Evolutionary conservation across 1,140 invertebrate species (phyloP).

Genomic region (Carposina sasakii): DNA sequence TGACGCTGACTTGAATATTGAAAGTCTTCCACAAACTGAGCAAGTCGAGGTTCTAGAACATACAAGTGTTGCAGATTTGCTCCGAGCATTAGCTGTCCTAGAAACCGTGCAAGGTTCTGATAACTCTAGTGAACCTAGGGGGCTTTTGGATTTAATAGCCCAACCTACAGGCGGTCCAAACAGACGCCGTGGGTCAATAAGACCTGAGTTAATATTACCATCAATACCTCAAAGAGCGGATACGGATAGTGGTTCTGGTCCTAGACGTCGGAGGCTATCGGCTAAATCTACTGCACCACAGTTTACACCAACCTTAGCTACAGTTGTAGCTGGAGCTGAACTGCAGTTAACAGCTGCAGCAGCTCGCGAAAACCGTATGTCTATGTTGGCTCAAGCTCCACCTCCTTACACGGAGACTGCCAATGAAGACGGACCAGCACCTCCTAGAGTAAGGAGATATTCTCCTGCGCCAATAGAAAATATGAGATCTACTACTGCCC

Average conservation of each 20-base stretch:
- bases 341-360: slow-evolving; percentile 53
- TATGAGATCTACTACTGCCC: slow-evolving; percentile 39
- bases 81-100: slow-evolving; percentile 79
- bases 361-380: slow-evolving; percentile 60
- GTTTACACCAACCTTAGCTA: slow-evolving; percentile 61
- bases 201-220: slow-evolving; percentile 29
- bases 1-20: slow-evolving; percentile 63
- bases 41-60: slow-evolving; percentile 80
- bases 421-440: slow-evolving; percentile 31
- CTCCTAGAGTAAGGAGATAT: slow-evolving; percentile 49
- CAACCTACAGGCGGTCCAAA: slow-evolving; percentile 14
- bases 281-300: slow-evolving; percentile 54
- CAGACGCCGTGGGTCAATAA: slow-evolving; percentile 42
- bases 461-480: slow-evolving; percentile 51
- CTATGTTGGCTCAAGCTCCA: slow-evolving; percentile 52
- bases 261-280: slow-evolving; percentile 54
- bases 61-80: slow-evolving; percentile 83
- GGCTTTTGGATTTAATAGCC: slow-evolving; percentile 30
- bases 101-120: slow-evolving; percentile 37
- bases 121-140: slow-evolving; percentile 16
- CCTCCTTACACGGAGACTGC: slow-evolving; percentile 56
- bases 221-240: slow-evolving; percentile 17
- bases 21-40: slow-evolving; percentile 59
- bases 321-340: slow-evolving; percentile 60
- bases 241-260: slow-evolving; percentile 22